Conservation (phyloP, 2,888 invertebrate species). For the Patella ulyssiponensis region DNA sequence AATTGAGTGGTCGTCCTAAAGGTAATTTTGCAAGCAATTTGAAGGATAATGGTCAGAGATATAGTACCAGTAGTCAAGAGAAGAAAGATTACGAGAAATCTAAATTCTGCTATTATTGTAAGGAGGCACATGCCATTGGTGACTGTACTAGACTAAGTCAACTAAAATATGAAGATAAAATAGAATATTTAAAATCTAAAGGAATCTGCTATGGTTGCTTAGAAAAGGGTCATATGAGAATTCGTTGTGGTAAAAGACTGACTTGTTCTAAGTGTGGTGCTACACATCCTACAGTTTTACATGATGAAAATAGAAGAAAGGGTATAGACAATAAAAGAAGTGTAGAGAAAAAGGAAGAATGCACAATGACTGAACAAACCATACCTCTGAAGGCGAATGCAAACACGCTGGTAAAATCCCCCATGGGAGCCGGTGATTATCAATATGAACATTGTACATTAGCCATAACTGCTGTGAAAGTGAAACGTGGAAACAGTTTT, state of each 20-base stretch:
- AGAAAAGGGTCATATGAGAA: slow-evolving; percentile 4
- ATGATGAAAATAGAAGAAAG: too few species aligned
- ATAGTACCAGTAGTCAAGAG: too few species aligned
- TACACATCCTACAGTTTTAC: slow-evolving; percentile 10
- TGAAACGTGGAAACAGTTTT: too few species aligned
- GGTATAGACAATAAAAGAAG: too few species aligned
- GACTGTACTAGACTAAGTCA: not conserved
- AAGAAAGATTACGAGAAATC: too few species aligned
- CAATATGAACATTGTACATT: too few species aligned
- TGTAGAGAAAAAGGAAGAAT: too few species aligned
- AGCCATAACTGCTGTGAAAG: too few species aligned
- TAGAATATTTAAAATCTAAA: not conserved
- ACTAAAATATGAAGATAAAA: slow-evolving; percentile 3
- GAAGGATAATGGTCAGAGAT: not conserved
- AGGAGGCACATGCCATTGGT: not conserved
- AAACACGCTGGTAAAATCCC: too few species aligned
- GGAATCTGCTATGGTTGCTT: slow-evolving; percentile 15
- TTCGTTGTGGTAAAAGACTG: not conserved
- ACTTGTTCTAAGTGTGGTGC: not conserved
- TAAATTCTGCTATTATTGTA: not conserved
- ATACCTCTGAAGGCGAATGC: too few species aligned
- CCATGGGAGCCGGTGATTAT: too few species aligned
- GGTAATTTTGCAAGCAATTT: not conserved
- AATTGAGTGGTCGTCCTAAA: not conserved
- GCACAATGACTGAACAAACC: too few species aligned